phyloP scores from a whole-genome alignment of 2,797 vertebrate genomes.

The Spinus olivaceus region DNA sequence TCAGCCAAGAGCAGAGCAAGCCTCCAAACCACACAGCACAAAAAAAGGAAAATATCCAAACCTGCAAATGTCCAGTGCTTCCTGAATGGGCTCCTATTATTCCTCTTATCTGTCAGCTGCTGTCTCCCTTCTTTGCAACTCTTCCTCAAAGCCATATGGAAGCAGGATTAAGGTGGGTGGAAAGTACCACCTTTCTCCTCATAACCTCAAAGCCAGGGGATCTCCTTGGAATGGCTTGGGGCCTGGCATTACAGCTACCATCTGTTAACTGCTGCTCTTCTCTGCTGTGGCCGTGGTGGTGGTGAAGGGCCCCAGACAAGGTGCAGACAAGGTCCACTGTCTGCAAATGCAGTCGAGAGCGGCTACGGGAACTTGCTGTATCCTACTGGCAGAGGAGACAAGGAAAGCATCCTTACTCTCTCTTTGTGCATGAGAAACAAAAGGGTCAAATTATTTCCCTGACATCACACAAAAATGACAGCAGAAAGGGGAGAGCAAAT shows the following conservation, averaged over 20 bases:
- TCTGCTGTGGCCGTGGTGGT: rapidly evolving
- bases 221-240: neutral
- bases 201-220: neutral
- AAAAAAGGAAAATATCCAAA: neutral
- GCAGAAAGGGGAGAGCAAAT: neutral
- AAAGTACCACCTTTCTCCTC: conserved; percentile 46
- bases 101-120: neutral
- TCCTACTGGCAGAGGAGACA: neutral
- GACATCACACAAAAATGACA: neutral
- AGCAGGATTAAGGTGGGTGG: conserved; percentile 40
- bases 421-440: neutral
- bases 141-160: conserved; percentile 39
- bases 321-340: neutral
- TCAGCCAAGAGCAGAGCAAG: neutral
- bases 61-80: neutral
- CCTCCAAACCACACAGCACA: neutral
- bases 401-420: neutral
- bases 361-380: neutral
- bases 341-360: neutral
- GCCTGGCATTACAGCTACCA: conserved; percentile 21
- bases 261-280: neutral
- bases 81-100: neutral
- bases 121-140: neutral
- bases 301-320: neutral
- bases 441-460: neutral